Conservation (phyloP, 1,140 invertebrate genomes). For the Bombus pyrosoma region DNA sequence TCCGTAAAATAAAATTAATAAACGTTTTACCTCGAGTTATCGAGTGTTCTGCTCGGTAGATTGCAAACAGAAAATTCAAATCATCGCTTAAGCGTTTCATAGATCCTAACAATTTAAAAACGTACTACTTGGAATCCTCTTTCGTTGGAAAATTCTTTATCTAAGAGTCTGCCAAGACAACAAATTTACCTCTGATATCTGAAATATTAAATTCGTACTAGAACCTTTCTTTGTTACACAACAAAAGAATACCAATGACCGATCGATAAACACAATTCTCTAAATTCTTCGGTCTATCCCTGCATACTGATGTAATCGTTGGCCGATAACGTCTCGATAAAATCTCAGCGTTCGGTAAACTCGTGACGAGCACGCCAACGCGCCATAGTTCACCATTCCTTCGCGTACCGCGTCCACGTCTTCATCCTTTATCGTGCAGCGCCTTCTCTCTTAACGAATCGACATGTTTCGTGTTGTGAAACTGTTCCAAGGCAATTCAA, state of each 20-base stretch:
- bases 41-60: too few species aligned
- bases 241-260: not conserved
- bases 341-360: not conserved
- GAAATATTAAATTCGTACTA: not conserved
- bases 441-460: not conserved
- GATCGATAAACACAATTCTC: not conserved
- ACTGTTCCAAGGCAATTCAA: conserved; percentile 13
- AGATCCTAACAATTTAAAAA: too few species aligned
- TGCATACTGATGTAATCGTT: conserved; percentile 1
- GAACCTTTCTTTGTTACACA: not conserved
- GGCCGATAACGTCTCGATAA: conserved; percentile 5
- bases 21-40: too few species aligned
- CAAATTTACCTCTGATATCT: too few species aligned
- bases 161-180: too few species aligned
- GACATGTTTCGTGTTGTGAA: conserved; percentile 15
- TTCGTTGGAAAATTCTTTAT: too few species aligned
- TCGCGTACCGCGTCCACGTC: not conserved
- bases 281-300: not conserved
- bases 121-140: too few species aligned
- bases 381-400: not conserved
- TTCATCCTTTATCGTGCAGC: not conserved
- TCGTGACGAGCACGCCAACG: conserved; percentile 4
- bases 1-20: too few species aligned
- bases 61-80: too few species aligned
- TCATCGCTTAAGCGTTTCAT: too few species aligned